These are phyloP conservation scores for Noctuana brunneofusca DNA, from an alignment of 2,888 invertebrate genomes.

Conservation along the genomic window DNA sequence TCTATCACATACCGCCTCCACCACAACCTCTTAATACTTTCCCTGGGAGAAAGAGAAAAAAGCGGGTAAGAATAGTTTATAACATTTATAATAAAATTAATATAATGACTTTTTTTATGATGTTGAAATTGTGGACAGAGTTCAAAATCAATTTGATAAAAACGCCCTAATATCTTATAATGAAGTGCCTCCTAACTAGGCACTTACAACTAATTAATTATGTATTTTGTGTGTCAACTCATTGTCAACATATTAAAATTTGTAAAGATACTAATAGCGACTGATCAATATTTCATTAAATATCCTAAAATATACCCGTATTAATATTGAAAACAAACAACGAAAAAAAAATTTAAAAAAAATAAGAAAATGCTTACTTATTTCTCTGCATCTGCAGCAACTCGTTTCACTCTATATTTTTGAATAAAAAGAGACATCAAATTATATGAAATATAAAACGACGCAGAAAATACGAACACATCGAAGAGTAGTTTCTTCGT, in stretches of 20 bases:
- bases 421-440: slow-evolving; percentile 54
- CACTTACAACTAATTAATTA: too few relatives aligned
- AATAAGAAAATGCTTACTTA: not conserved
- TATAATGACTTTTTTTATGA: not conserved
- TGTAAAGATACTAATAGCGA: not conserved
- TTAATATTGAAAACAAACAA: too few relatives aligned
- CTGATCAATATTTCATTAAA: not conserved
- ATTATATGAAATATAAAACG: slow-evolving; percentile 55
- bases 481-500: slow-evolving; percentile 50
- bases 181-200: too few relatives aligned
- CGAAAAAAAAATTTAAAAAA: not conserved
- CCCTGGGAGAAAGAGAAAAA: slow-evolving; percentile 75
- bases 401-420: slow-evolving; percentile 46
- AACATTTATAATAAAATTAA: not conserved
- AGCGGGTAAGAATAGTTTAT: slow-evolving; percentile 58
- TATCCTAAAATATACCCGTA: too few relatives aligned
- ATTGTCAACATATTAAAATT: too few relatives aligned
- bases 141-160: not conserved
- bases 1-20: slow-evolving; percentile 73
- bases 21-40: slow-evolving; percentile 71
- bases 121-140: not conserved
- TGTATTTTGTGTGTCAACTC: too few relatives aligned
- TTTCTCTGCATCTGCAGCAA: slow-evolving; percentile 11
- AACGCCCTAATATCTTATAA: not conserved
- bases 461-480: slow-evolving; percentile 51